Base-by-base conservation (phyloP, 1,140 invertebrate genomes). In the Heliothis subflexa region DNA sequence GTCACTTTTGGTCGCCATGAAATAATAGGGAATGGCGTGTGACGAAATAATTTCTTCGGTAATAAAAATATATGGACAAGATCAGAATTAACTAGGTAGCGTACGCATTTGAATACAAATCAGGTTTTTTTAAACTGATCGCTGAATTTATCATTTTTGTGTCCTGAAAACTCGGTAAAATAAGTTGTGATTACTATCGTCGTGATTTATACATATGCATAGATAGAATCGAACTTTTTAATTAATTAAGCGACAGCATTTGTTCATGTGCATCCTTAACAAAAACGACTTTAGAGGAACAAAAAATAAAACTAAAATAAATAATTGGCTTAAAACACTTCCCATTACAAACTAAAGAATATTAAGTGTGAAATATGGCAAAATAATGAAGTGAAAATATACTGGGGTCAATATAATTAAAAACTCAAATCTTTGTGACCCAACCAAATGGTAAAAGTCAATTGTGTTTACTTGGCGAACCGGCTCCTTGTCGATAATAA, bases 391-490 rank as follows among this genome's bases (percentile, higher is more conserved):
- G 83, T 80, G 87, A 86, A 90, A 90, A 87, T 84, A 90, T 79
- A 75, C 79, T 79, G 85, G 89, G 89, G 90, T 88, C 90, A 91
- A 89, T 84, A 91, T 89, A 91, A 92, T 93, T 90, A 91, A 88
- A 88, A 80, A 80, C 72, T 61, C 62, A 76, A 76, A 88, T 93
- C 90, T 93, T 93, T 92, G 88, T 88, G 74, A 88, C 57, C 68
- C 92, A 92, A 57, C 89, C 86, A 85, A 91, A 89, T 88, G 90
- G 90, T 88, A 94, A 94, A 89, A 93, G 90, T 93, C 89, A 86
- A 94, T 94, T 93, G 91, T 94, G 86, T 90, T 91, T 89, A 89
- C 66, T 87, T 86, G 78, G 81, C 81, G 83, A 91, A 90, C 90
- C 89, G 90, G 82, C 88, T 83, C 81, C 74, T 49, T 66, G 64